Base-by-base conservation (phyloP, 2,797 vertebrate genomes). In the Anas bernieri region DNA sequence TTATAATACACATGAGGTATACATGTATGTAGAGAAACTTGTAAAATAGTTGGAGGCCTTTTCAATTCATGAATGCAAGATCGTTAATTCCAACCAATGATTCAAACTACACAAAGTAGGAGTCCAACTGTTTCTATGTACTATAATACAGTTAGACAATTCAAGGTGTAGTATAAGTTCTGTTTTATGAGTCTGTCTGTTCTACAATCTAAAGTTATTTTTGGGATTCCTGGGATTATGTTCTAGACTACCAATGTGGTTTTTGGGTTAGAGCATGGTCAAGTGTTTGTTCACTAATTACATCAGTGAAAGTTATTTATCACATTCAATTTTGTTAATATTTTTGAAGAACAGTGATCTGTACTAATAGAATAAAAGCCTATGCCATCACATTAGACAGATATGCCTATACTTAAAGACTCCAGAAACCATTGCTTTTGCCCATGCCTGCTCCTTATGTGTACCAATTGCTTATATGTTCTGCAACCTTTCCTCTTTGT, bases 401-500 rank as follows among this genome's bases (percentile, higher is more conserved):
- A 55, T 75, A 28, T 7, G 48, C 78, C 93, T 93, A 4, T 91
- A 64, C 73, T 81, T 96, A 91, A 83, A 83, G 84, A 92, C 63
- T 77, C 70, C 90, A 96, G 96, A 91, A 85, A 94, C 84, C 96
- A 88, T 97, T 88, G 95, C 96, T 94, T 93, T 94, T 92, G 94
- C 96, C 93, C 94, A 50, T 94, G 87, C 95, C 96, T 93, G 96
- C 96, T 96, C 96, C 97, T 96, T 70, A 87, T 67, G 48, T 88
- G 94, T 94, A 95, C 97, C 96, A 23, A 93, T 94, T 97, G 97
- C 97, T 98, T 98, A 96, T 61, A 95, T 97, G 90, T 97, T 97
- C 97, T 98, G 98, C 98, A 98, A 93, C 93, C 97, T 98, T 96
- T 98, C 97, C 98, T 98, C 97, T 98, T 96, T 98, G 97, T 98